Evolutionary conservation across 2,113 vertebrate genomes (phyloP).

Genomic region (Mormoops blainvillei): DNA sequence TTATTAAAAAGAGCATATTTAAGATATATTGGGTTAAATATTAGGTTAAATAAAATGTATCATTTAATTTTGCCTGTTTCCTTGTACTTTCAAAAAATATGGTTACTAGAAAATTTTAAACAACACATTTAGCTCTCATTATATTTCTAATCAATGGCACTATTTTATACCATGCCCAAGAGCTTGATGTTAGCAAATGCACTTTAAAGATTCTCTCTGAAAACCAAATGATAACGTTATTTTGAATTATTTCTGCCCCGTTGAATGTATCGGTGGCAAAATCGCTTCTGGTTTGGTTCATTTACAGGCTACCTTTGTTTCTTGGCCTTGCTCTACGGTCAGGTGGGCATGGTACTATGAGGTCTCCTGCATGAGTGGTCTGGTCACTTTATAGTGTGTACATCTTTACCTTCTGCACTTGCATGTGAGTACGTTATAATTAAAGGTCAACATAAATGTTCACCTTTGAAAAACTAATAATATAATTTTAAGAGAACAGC

Average conservation of each 20-base stretch:
- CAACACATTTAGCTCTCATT: background rate
- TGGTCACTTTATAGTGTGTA: background rate
- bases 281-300: background rate
- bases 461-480: background rate
- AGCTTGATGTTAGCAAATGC: background rate
- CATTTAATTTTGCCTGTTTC: background rate
- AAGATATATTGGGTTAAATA: background rate
- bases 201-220: background rate
- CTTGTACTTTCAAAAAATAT: background rate
- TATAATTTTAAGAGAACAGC: background rate
- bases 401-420: background rate
- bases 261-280: background rate
- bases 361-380: background rate
- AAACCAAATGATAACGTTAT: background rate
- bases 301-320: background rate
- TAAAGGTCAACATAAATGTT: background rate
- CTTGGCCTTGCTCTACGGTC: background rate
- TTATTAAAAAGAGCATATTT: background rate
- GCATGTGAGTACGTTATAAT: background rate
- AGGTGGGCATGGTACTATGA: background rate
- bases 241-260: background rate
- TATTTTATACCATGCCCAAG: background rate
- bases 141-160: background rate
- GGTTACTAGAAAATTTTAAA: background rate
- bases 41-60: background rate